Base-by-base conservation (phyloP, 35 echinoderm and acorn worm genomes). In the Holothuria glaberrima region DNA sequence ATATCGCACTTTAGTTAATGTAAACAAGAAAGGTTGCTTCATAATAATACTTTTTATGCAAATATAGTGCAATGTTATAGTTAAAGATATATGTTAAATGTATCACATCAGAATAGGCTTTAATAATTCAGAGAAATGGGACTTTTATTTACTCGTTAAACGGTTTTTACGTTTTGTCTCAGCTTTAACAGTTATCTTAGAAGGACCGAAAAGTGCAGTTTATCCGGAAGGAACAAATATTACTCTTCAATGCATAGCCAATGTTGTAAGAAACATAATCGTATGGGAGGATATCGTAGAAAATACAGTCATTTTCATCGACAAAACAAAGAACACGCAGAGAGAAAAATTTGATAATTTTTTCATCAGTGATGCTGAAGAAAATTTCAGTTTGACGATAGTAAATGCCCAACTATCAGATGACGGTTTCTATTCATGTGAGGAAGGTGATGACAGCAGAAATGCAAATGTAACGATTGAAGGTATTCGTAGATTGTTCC, bases 311-410 rank as follows among this genome's bases (percentile, higher is more conserved):
- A 76, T 76, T 76, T 76, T 76, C 20, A 45, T 76, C 24, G 72
- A 44, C 18, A 76, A 76, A 44, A 31, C 36, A 76, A 76, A 76
- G 72, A 76, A 35, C 72, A 76, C 72, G 46, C 34, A 24, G 3
- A 76, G 20, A 16, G 46, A 35, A 24, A 76, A 76, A 18, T 76
- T 45, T 45, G 72, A 76, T 25, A 76, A 76, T 44, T 76, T 76
- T 76, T 14, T 45, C 3, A 76, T 76, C 25, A 76, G 72, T 76
- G 36, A 17, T 5, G 34, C 18, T n/a, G 72, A 76, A 45, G 72
- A 31, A 17, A 21, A 76, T 76, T 76, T 36, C 71, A 76, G 33
- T 46, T 41, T 76, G 46, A 36, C 3, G 20, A 4, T 19, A 38
- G 31, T 45, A 33, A 76, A n/a, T n/a, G n/a, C n/a, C n/a, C n/a